Conservation (phyloP, 2,797 vertebrate species). For the Tenualosa ilisha region DNA sequence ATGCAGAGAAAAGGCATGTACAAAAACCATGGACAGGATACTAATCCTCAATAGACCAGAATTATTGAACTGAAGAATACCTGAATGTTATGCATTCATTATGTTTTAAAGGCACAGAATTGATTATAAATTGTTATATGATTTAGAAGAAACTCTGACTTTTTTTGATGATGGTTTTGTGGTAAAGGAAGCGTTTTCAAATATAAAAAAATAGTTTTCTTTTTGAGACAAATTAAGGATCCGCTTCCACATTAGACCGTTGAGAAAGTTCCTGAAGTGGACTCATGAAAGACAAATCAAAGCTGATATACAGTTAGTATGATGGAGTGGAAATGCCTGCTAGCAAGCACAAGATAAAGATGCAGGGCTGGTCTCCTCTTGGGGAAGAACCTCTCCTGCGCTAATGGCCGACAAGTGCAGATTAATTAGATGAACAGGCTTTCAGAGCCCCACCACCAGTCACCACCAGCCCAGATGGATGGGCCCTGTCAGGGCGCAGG, state of each 20-base stretch:
- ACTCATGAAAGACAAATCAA: not conserved
- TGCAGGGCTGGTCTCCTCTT: not conserved
- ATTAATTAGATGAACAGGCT: conserved; percentile 24
- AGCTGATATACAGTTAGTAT: not conserved
- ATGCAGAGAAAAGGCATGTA: not conserved
- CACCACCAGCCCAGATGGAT: conserved; percentile 8
- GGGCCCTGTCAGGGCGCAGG: conserved; percentile 1
- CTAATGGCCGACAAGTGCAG: conserved; percentile 20
- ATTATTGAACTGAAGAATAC: not conserved
- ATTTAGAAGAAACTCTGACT: not conserved
- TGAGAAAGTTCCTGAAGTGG: not conserved
- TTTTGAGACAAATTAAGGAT: not conserved
- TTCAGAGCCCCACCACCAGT: conserved; percentile 19
- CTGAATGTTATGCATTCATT: not conserved
- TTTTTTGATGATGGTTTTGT: not conserved
- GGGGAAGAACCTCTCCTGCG: not conserved
- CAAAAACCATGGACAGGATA: not conserved
- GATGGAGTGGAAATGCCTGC: not conserved
- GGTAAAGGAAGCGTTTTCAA: not conserved
- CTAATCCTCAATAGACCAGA: not conserved
- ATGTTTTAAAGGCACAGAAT: not conserved
- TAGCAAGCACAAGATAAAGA: not conserved
- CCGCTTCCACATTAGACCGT: not conserved
- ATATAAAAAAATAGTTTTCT: not conserved
- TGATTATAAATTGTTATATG: not conserved